Evolutionary conservation across 1,140 invertebrate genomes (phyloP).

Genomic region (Drosophila arawakana): DNA sequence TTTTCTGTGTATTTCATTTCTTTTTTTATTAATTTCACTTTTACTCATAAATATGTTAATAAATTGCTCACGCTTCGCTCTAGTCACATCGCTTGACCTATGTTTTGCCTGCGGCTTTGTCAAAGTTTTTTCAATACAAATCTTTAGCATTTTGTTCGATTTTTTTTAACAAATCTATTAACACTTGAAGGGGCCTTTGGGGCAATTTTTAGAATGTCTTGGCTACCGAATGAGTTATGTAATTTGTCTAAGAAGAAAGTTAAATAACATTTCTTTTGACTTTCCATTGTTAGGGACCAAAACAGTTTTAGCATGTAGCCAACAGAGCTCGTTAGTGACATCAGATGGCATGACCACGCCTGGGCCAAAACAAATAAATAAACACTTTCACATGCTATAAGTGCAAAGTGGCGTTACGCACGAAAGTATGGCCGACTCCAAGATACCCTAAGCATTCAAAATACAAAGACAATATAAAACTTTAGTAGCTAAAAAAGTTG

Average conservation of each 20-base stretch:
- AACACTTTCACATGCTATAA: slow-evolving; percentile 70
- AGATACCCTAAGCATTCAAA: background rate
- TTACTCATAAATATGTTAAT: slow-evolving; percentile 83
- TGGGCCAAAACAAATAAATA: slow-evolving; percentile 51
- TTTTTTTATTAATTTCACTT: slow-evolving; percentile 77
- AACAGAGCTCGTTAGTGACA: slow-evolving; percentile 40
- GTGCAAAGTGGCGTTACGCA: slow-evolving; percentile 38
- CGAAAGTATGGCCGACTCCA: background rate
- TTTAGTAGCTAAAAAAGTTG: background rate
- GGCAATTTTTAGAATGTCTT: slow-evolving; percentile 59
- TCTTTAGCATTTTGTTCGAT: slow-evolving; percentile 7
- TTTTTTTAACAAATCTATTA: slow-evolving; percentile 29
- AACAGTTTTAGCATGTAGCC: slow-evolving; percentile 29
- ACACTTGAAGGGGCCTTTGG: slow-evolving; percentile 23
- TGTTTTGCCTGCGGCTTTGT: slow-evolving; percentile 18
- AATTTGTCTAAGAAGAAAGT: slow-evolving; percentile 71
- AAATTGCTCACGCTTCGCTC: slow-evolving; percentile 55
- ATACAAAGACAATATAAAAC: background rate
- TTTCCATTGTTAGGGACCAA: slow-evolving; percentile 21
- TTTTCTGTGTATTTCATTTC: slow-evolving; percentile 53
- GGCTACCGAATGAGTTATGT: slow-evolving; percentile 45
- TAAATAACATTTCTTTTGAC: slow-evolving; percentile 56
- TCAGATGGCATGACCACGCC: slow-evolving; percentile 33
- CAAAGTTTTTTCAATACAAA: slow-evolving; percentile 45
- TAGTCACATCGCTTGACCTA: background rate